Conservation (phyloP, 2,797 vertebrate genomes). For the Holocentrus rufus region DNA sequence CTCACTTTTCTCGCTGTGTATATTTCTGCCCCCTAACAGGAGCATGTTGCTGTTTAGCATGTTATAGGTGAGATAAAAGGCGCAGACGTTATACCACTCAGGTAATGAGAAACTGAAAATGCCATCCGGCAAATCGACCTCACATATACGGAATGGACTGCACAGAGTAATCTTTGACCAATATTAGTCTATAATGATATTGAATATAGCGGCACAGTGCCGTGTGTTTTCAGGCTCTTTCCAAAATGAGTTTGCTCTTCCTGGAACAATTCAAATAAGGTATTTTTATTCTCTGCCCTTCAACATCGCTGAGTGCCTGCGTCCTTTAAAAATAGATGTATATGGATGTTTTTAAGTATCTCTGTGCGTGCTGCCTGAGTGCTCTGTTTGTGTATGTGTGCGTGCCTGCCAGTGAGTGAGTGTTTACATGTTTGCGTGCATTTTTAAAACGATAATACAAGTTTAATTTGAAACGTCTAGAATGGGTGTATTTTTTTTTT, state of each 20-base stretch:
- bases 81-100: slow-evolving; percentile 18
- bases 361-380: neutral
- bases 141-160: slow-evolving; percentile 31
- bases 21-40: slow-evolving; percentile 24
- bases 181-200: slow-evolving; percentile 49
- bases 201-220: slow-evolving; percentile 33
- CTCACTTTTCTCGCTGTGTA: slow-evolving; percentile 6
- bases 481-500: slow-evolving; percentile 53
- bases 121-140: slow-evolving; percentile 55
- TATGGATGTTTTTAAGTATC: slow-evolving; percentile 18
- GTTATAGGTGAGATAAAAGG: slow-evolving; percentile 51
- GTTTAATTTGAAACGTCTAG: slow-evolving; percentile 17
- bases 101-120: slow-evolving; percentile 58
- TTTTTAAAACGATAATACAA: slow-evolving; percentile 47
- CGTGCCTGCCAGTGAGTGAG: neutral
- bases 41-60: slow-evolving; percentile 37
- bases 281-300: slow-evolving; percentile 48
- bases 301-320: slow-evolving; percentile 19
- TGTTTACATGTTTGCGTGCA: neutral
- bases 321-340: slow-evolving; percentile 39
- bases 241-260: slow-evolving; percentile 46
- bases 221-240: slow-evolving; percentile 33
- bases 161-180: slow-evolving; percentile 49
- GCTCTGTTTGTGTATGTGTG: neutral
- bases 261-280: slow-evolving; percentile 43